Evolutionary conservation across 2,797 vertebrate species (phyloP).

Genomic region (Intellagama lesueurii): DNA sequence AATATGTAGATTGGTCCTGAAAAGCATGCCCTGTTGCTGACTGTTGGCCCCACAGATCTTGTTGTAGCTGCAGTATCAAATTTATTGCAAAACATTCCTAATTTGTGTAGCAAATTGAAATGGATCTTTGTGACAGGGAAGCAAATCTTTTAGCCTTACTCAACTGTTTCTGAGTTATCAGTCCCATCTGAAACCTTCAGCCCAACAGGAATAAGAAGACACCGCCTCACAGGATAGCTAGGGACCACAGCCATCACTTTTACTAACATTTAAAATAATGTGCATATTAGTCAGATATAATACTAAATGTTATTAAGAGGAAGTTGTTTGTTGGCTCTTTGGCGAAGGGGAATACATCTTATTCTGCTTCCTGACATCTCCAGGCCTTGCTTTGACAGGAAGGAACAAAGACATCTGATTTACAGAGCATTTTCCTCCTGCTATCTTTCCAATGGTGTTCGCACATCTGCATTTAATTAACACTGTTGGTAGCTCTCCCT

Average conservation of each 20-base stretch:
- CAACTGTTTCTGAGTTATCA: conserved; percentile 37
- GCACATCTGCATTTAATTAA: background rate
- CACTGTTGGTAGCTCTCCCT: background rate
- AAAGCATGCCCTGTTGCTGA: background rate
- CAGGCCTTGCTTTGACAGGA: conserved; percentile 42
- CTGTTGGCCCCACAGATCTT: background rate
- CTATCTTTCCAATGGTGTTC: conserved; percentile 11
- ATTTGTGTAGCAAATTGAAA: conserved; percentile 11
- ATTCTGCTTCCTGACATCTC: conserved; percentile 56
- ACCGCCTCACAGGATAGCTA: conserved; percentile 33
- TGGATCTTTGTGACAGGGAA: conserved; percentile 23
- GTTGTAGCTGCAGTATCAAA: background rate
- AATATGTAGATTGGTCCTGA: background rate
- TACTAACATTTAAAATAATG: conserved; percentile 53
- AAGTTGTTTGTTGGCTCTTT: conserved; percentile 35
- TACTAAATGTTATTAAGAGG: conserved; percentile 51
- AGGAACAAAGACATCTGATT: conserved; percentile 50
- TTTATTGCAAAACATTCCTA: background rate
- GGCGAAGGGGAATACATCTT: conserved; percentile 55
- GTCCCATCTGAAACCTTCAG: conserved; percentile 2
- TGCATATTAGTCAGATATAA: conserved; percentile 35
- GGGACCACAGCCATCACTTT: conserved; percentile 44
- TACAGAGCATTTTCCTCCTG: conserved; percentile 46
- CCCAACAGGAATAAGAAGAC: conserved; percentile 39
- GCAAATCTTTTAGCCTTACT: conserved; percentile 3